These are phyloP conservation scores for Parnassius glacialis DNA, from an alignment of 2,888 invertebrate species.

Conservation along the genomic window DNA sequence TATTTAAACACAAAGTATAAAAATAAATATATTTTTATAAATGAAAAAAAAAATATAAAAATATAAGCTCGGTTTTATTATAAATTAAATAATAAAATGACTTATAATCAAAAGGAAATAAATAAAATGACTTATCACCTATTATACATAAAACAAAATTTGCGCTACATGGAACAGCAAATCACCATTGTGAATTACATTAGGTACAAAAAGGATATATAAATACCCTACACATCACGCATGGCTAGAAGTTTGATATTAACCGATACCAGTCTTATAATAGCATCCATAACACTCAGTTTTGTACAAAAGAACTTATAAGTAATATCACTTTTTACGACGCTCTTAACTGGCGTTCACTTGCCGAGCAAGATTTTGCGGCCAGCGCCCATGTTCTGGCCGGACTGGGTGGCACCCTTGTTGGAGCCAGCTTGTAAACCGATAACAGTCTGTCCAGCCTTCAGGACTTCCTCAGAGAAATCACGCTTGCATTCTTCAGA, in stretches of 20 bases:
- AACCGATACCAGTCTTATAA: constrained; percentile 58
- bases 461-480: constrained; percentile 94
- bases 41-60: constrained; percentile 30
- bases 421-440: constrained; percentile 98
- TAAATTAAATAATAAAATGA: constrained; percentile 46
- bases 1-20: constrained; percentile 15
- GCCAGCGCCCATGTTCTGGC: constrained; percentile 93
- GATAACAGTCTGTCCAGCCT: constrained; percentile 93
- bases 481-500: constrained; percentile 96
- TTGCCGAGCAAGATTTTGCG: constrained; percentile 95
- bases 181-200: constrained; percentile 40
- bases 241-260: constrained; percentile 52
- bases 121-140: constrained; percentile 65
- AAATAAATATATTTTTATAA: constrained; percentile 22
- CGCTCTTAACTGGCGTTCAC: constrained; percentile 71
- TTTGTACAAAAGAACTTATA: constrained; percentile 73
- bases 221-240: constrained; percentile 47
- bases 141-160: constrained; percentile 60
- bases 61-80: constrained; percentile 61
- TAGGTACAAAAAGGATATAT: constrained; percentile 33
- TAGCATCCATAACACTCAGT: constrained; percentile 64
- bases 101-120: constrained; percentile 72
- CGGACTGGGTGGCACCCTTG: constrained; percentile 97
- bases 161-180: constrained; percentile 63
- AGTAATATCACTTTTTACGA: constrained; percentile 72